Conservation (phyloP, 1,140 invertebrate genomes). For the Leptonema lineaticorne region DNA sequence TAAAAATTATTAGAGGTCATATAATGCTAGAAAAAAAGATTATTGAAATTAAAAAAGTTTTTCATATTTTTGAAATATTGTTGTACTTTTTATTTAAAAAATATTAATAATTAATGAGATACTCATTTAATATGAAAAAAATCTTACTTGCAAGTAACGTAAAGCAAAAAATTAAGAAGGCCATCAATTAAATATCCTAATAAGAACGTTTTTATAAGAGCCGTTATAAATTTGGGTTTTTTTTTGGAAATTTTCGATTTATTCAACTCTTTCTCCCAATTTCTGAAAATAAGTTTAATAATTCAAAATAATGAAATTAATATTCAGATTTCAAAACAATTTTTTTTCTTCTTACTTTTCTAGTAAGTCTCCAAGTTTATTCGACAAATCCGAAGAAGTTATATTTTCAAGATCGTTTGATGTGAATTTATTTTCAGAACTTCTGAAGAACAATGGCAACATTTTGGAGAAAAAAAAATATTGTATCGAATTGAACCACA, state of each 20-base stretch:
- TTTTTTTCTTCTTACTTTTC: slow-evolving; percentile 18
- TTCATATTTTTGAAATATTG: too few relatives aligned
- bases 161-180: slow-evolving; percentile 22
- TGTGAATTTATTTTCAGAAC: background rate
- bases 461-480: slow-evolving; percentile 15
- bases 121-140: too few relatives aligned
- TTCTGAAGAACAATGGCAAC: background rate
- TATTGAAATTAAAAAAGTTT: too few relatives aligned
- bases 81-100: too few relatives aligned
- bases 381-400: slow-evolving; percentile 7
- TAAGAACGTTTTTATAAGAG: slow-evolving; percentile 31
- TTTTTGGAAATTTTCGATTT: slow-evolving; percentile 10
- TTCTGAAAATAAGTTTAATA: slow-evolving; percentile 20
- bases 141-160: slow-evolving; percentile 7
- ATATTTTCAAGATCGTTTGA: slow-evolving; percentile 18
- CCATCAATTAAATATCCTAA: slow-evolving; percentile 34
- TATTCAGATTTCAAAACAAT: background rate
- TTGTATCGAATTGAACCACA: background rate
- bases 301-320: slow-evolving; percentile 10
- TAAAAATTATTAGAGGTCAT: too few relatives aligned
- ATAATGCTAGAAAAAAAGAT: too few relatives aligned
- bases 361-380: slow-evolving; percentile 21
- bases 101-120: too few relatives aligned
- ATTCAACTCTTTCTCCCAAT: slow-evolving; percentile 30
- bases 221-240: slow-evolving; percentile 27